Conservation (phyloP, 2,797 vertebrate species). For the Clangula hyemalis region DNA sequence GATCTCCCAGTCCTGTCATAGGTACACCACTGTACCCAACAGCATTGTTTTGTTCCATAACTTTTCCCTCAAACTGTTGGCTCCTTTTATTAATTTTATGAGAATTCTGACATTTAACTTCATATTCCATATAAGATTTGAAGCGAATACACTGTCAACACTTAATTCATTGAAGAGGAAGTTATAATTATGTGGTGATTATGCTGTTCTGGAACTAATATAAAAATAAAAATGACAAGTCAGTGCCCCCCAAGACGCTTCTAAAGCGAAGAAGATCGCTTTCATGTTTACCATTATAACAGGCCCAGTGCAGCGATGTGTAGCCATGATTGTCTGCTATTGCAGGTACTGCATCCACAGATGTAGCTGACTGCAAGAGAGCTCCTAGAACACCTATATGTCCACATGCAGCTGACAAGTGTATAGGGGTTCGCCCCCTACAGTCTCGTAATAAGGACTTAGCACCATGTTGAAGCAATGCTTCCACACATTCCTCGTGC, state of each 20-base stretch:
- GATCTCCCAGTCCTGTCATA: background rate
- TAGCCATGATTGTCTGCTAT: constrained; percentile 95
- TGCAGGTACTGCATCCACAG: constrained; percentile 86
- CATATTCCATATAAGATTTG: background rate
- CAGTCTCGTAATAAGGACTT: constrained; percentile 90
- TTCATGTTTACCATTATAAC: constrained; percentile 91
- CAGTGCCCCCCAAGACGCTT: background rate
- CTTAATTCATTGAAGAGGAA: background rate
- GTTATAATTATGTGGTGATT: background rate
- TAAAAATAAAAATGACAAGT: background rate
- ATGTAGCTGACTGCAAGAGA: constrained; percentile 91
- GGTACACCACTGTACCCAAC: no score
- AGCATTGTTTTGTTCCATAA: background rate
- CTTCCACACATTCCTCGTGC: constrained; percentile 96
- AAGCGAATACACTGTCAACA: background rate
- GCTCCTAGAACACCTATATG: constrained; percentile 94
- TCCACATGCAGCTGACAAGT: constrained; percentile 94
- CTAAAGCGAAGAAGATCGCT: background rate
- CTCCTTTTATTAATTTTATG: background rate
- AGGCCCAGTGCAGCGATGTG: constrained; percentile 98
- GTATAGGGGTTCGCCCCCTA: constrained; percentile 91
- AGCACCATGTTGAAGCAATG: constrained; percentile 94
- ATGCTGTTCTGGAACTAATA: background rate
- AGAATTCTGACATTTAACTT: background rate
- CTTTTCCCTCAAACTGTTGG: background rate